Percentiles rank a stretch among this genome's conserved stretches.
phyloP scores from a whole-genome alignment of 1,140 invertebrate genomes.

The Pollicipes pollicipes region DNA sequence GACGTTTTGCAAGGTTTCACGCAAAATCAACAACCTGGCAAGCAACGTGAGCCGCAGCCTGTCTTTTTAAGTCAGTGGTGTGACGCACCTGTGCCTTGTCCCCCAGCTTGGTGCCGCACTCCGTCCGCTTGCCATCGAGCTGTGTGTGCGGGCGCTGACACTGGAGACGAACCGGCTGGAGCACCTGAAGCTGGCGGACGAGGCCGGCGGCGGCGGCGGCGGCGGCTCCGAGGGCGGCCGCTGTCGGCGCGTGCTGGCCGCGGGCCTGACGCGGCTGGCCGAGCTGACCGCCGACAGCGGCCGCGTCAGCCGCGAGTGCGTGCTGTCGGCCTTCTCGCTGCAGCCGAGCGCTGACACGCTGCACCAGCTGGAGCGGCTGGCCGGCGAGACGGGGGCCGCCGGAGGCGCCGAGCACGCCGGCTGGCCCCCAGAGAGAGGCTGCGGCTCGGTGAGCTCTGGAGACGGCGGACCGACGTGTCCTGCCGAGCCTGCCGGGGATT shows the following conservation, averaged over 20 bases:
- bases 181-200: background rate
- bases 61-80: too few species aligned
- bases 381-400: background rate
- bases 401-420: background rate
- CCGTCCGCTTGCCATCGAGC: conserved; percentile 44
- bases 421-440: too few species aligned
- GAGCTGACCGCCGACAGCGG: conserved; percentile 35
- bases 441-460: too few species aligned
- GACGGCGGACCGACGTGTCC: too few species aligned
- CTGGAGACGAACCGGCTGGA: conserved; percentile 29
- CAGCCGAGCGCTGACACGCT: conserved; percentile 29
- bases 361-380: background rate
- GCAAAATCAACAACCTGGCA: too few species aligned
- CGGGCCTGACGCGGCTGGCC: conserved; percentile 37
- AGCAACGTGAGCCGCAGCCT: too few species aligned
- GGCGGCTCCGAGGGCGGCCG: too few species aligned
- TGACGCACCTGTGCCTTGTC: background rate
- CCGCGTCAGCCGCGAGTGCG: conserved; percentile 39
- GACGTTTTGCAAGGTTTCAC: too few species aligned
- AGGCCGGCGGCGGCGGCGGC: background rate
- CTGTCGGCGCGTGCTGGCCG: conserved; percentile 34
- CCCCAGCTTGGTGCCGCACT: conserved; percentile 41
- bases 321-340: conserved; percentile 43
- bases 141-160: conserved; percentile 51
- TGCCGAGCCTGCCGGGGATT: too few species aligned